Evolutionary conservation across 2,113 vertebrate genomes (phyloP).

Genomic region (Glaucomys volans): DNA sequence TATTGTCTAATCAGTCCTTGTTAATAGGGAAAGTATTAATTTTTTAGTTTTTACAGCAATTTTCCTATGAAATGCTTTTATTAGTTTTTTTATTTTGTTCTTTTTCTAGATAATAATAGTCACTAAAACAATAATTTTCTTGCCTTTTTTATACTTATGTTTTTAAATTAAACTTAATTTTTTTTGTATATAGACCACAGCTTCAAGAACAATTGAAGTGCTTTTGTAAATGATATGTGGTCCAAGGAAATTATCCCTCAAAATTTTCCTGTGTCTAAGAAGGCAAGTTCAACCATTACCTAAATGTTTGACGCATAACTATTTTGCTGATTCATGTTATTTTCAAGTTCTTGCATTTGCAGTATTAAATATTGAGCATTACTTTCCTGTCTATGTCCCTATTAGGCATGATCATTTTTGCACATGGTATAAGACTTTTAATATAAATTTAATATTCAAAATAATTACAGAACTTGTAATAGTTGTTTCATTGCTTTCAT

Average conservation of each 20-base stretch:
- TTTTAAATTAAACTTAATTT: neutral
- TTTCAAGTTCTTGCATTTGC: neutral
- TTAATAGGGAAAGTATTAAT: neutral
- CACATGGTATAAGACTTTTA: neutral
- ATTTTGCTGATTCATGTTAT: neutral
- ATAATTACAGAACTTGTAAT: neutral
- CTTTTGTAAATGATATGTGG: neutral
- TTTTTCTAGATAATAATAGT: neutral
- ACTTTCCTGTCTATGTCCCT: neutral
- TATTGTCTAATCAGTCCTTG: neutral
- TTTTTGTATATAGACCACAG: neutral
- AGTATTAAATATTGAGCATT: neutral
- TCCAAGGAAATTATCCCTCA: neutral
- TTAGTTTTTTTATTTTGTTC: neutral
- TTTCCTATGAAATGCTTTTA: neutral
- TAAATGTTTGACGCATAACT: neutral
- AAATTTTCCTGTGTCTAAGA: neutral
- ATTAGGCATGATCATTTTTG: neutral
- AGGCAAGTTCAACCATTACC: neutral
- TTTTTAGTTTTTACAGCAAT: neutral
- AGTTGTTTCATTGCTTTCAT: neutral
- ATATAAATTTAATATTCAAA: neutral
- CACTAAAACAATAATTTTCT: neutral
- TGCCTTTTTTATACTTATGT: neutral
- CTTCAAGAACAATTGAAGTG: neutral